phyloP scores from a whole-genome alignment of 2,113 vertebrate genomes.

The Melanocharis versteri region DNA sequence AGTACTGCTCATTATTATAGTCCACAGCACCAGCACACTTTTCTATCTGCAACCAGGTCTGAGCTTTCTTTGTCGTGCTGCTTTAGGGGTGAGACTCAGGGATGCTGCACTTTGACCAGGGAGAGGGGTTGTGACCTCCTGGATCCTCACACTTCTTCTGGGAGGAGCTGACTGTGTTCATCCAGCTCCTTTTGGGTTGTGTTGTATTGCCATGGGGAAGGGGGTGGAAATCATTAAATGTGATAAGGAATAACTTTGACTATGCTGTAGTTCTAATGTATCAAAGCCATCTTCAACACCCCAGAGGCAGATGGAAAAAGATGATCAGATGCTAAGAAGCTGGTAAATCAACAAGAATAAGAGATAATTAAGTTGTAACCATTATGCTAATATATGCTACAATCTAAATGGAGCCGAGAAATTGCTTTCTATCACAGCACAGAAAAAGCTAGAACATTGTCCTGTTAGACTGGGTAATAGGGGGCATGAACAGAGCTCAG shows the following conservation, averaged over 20 bases:
- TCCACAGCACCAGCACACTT: not conserved
- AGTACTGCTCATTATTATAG: not conserved
- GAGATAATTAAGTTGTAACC: not conserved
- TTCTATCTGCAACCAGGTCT: not conserved
- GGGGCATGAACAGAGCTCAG: not conserved
- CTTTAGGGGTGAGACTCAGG: no score
- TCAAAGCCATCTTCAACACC: not conserved
- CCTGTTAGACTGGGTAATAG: not conserved
- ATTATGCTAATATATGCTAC: not conserved
- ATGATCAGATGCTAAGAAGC: not conserved
- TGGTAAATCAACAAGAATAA: not conserved
- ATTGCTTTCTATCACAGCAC: not conserved
- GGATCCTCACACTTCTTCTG: no score
- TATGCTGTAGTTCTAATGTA: not conserved
- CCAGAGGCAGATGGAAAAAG: not conserved
- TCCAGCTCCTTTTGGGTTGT: not conserved
- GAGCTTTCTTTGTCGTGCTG: not conserved
- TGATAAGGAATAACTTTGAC: not conserved
- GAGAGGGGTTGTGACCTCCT: not conserved
- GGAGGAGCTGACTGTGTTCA: not conserved
- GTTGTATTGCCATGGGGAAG: rapidly evolving
- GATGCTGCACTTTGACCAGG: not conserved
- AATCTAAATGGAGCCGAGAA: not conserved
- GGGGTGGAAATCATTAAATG: not conserved
- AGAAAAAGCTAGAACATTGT: not conserved